A percentile compares a stretch with the other conserved stretches of the same genome.
Evolutionary conservation across 1,140 invertebrate species (phyloP).

Genomic region (Trissolcus basalis): DNA sequence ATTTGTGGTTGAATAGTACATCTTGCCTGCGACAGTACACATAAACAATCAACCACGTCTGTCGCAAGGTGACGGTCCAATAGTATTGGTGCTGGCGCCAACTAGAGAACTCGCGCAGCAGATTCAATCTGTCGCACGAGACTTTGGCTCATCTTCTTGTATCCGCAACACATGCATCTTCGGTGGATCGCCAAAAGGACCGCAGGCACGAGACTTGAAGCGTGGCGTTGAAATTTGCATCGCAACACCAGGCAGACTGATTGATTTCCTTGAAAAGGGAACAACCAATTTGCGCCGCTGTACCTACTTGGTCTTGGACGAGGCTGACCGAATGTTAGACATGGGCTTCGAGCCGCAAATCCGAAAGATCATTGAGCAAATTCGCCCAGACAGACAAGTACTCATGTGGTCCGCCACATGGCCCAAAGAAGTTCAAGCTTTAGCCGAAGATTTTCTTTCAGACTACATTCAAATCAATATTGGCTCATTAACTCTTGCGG

Average conservation of each 20-base stretch:
- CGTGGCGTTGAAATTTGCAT: conserved; percentile 94
- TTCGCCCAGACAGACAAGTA: conserved; percentile 94
- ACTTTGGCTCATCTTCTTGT: conserved; percentile 88
- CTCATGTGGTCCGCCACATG: conserved; percentile 99
- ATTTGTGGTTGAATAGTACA: conserved; percentile 77
- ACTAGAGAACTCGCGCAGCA: conserved; percentile 98
- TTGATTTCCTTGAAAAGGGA: conserved; percentile 95
- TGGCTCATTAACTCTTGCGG: conserved; percentile 93
- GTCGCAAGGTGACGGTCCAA: conserved; percentile 90
- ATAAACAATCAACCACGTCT: conserved; percentile 84
- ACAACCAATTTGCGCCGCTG: conserved; percentile 93
- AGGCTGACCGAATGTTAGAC: conserved; percentile 91
- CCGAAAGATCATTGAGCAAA: conserved; percentile 97
- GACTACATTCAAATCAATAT: conserved; percentile 96
- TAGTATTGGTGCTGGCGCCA: conserved; percentile 94
- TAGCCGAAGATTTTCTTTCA: conserved; percentile 95
- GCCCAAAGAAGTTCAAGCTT: conserved; percentile 96
- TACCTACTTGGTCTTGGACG: conserved; percentile 97
- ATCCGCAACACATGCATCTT: conserved; percentile 97
- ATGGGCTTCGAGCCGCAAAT: conserved; percentile 99
- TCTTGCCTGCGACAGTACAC: conserved; percentile 86
- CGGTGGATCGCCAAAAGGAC: conserved; percentile 96
- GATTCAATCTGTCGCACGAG: conserved; percentile 95
- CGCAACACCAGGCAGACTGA: conserved; percentile 96
- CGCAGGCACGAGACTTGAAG: conserved; percentile 93